Base-by-base conservation (phyloP, 2,113 vertebrate species). In the Cygnus buccinator region DNA sequence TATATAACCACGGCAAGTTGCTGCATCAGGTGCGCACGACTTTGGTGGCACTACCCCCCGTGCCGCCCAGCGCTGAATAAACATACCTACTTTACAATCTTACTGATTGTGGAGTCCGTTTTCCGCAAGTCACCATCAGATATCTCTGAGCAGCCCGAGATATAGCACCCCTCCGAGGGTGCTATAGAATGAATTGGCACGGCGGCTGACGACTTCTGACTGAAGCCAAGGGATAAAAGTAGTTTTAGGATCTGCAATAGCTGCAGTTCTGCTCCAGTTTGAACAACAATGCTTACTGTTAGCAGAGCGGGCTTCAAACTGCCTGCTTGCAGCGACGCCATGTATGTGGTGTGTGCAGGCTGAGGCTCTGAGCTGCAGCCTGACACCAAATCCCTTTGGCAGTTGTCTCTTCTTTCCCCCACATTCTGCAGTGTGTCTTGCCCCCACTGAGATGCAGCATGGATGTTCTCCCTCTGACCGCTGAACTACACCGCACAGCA, bases 341-440 rank as follows among this genome's bases (percentile, higher is more conserved):
- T 52, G 25, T 46, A 76, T 35, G 81, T 55, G 50, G 65, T 10
- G 28, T 29, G 89, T n/a, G 44, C 3, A 6, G 31, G 39, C 26
- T 26, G 23, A 79, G 26, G 35, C 54, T 65, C 59, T 31, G 41
- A 35, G 61, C 59, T 91, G 63, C 61, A 37, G 29, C 3, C 65
- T 43, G 39, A 37, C 76, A 52, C 35, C 25, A 83, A 43, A 76
- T 39, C 16, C 13, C 31, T 33, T 35, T 10, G 13, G 59, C 12
- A 4, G 10, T 11, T 11, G 0, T 20, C 0, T 8, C 13, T 25
- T 21, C 11, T 26, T 33, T 2, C 33, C 10, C 6, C 14, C 21
- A 6, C 66, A 21, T 62, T 84, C 41, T 28, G 1, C 82, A 75
- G 29, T 2, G 1, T 44, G 13, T n/a, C 33, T 62, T 70, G 35